Evolutionary conservation across 2,113 vertebrate species (phyloP).

Genomic region (Myotis brandtii): DNA sequence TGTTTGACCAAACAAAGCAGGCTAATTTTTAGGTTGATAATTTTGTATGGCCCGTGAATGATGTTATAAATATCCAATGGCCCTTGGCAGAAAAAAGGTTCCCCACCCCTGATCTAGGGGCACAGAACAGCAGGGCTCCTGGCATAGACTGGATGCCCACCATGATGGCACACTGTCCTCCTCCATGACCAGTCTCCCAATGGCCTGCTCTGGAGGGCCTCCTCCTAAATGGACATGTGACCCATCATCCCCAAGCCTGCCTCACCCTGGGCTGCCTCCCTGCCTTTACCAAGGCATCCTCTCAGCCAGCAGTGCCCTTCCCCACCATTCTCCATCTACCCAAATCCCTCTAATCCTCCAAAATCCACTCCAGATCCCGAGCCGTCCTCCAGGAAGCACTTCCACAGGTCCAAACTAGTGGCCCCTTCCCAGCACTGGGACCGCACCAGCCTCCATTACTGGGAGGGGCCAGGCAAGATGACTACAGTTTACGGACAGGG

Average conservation of each 20-base stretch:
- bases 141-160: not conserved
- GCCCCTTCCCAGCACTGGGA: not conserved
- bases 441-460: not conserved
- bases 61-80: too few relatives aligned
- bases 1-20: too few relatives aligned
- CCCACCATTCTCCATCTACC: not conserved
- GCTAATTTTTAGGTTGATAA: too few relatives aligned
- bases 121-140: not conserved
- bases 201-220: not conserved
- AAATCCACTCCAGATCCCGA: not conserved
- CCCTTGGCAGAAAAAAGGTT: too few relatives aligned
- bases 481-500: not conserved
- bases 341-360: not conserved
- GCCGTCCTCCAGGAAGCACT: not conserved
- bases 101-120: not conserved
- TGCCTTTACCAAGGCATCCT: not conserved
- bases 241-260: not conserved
- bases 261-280: not conserved
- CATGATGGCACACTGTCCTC: not conserved
- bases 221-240: not conserved
- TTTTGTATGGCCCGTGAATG: too few relatives aligned
- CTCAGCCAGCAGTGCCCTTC: not conserved
- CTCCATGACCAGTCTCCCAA: not conserved
- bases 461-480: not conserved
- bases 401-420: not conserved